Percentiles rank a stretch among this genome's conserved stretches.
These are phyloP conservation scores for Platygyra sinensis DNA, from an alignment of 64 coral and sea anemone species.

Conservation along the genomic window DNA sequence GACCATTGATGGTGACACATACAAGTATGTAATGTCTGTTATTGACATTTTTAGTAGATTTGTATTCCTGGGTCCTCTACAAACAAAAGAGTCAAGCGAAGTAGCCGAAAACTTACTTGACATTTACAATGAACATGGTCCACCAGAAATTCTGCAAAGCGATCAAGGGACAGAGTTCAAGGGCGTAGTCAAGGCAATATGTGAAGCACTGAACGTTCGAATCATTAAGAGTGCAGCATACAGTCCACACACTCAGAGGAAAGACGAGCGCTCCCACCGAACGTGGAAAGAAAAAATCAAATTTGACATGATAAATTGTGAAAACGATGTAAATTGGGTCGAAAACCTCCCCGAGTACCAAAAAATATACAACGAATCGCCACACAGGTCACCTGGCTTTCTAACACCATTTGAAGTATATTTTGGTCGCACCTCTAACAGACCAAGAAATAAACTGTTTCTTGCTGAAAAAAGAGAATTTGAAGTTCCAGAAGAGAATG, in stretches of 20 bases:
- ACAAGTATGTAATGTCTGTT: too few species aligned
- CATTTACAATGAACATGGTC: conserved; percentile 55
- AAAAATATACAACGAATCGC: background rate
- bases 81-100: conserved; percentile 25
- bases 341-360: background rate
- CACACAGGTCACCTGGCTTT: background rate
- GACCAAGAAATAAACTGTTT: background rate
- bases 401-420: background rate
- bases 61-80: background rate
- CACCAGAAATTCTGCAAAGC: conserved; percentile 34
- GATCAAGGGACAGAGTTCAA: conserved; percentile 45
- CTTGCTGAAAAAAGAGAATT: conserved; percentile 6
- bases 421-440: background rate
- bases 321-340: background rate
- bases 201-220: background rate
- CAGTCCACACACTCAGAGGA: conserved; percentile 31
- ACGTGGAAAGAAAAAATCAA: background rate
- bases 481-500: background rate
- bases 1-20: too few species aligned
- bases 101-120: conserved; percentile 31
- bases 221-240: conserved; percentile 1
- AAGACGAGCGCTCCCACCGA: conserved; percentile 1
- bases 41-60: conserved; percentile 58
- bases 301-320: background rate
- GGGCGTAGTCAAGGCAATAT: conserved; percentile 17